Base-by-base conservation (phyloP, 2,113 vertebrate species). In the Tor tambroides region DNA sequence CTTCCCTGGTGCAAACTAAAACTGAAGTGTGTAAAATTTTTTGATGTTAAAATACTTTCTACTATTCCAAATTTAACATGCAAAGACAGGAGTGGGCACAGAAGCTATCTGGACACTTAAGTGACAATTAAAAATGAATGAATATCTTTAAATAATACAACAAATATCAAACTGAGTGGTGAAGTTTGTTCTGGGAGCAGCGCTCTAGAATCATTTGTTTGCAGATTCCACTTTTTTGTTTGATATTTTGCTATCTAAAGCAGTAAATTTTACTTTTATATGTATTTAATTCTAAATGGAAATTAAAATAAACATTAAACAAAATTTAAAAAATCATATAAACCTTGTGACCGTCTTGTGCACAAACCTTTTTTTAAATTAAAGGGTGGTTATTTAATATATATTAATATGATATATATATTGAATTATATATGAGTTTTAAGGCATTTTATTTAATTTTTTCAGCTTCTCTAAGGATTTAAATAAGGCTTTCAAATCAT, bases 121-220 rank as follows among this genome's bases (percentile, higher is more conserved):
- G 11, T 76, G 10, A 46, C 43, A 46, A 46, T 46, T 46, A 46
- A 12, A 46, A 46, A 46, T 46, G 11, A 3, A 76, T 76, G 41
- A 26, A 28, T 49, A 49, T 76, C 41, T 76, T 76, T 76, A 76
- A 76, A 76, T 76, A 46, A 76, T 76, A 76, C 43, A 74, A 74
- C 17, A 74, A 38, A 41, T 32, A 74, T 38, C 71, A 38, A 23
- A 38, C 19, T 32, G 17, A 43, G 38, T 5, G 0, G 4, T 43
- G 21, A 41, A 41, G 38, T 43, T 21, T 10, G 17, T 71, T 71
- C 65, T 32, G 65, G 32, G 65, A 35, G 28, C 15, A 32, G 65
- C 6, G 5, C 28, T 67, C 6, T 69, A 32, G 28, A 69, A 19
- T 35, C 7, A 35, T 35, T 71, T 71, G 67, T 71, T 71, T 71